phyloP scores from a whole-genome alignment of 23 tunicate genomes.

The Trididemnum clinides region DNA sequence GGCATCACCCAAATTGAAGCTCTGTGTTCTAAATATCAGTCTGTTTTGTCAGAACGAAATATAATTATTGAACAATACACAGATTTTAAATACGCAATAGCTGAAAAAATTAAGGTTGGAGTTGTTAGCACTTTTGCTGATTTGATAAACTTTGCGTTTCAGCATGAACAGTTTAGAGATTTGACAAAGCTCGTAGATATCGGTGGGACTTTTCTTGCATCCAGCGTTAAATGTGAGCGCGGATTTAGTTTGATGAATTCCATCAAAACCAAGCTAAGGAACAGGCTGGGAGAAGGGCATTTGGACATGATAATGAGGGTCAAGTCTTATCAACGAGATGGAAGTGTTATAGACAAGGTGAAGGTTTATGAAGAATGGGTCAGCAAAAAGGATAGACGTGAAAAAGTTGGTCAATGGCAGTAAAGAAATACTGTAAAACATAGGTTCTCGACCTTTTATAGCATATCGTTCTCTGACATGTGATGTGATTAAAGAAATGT shows the following conservation, averaged over 20 bases:
- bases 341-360: constrained; percentile 2
- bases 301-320: constrained; percentile 18
- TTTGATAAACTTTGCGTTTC: constrained; percentile 6
- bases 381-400: constrained; percentile 14
- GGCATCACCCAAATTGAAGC: constrained; percentile 19
- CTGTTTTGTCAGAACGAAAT: not conserved
- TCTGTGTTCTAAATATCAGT: not conserved
- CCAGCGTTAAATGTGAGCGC: constrained; percentile 9
- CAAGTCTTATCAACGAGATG: constrained; percentile 13
- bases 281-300: constrained; percentile 13
- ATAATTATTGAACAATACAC: constrained; percentile 14
- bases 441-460: constrained; percentile 17
- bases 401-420: constrained; percentile 2
- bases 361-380: constrained; percentile 21
- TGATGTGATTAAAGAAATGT: constrained; percentile 4
- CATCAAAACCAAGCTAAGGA: constrained; percentile 9
- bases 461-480: constrained; percentile 17
- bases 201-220: constrained; percentile 20
- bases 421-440: constrained; percentile 14
- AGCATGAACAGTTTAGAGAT: constrained; percentile 9
- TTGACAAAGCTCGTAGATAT: not conserved
- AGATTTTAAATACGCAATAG: constrained; percentile 10
- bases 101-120: constrained; percentile 1
- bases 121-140: constrained; percentile 17
- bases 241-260: constrained; percentile 11